A percentile compares a stretch with the other conserved stretches of the same genome.
Conservation (phyloP, 35 echinoderm and acorn worm genomes). For the Nesometra sesokonis region DNA sequence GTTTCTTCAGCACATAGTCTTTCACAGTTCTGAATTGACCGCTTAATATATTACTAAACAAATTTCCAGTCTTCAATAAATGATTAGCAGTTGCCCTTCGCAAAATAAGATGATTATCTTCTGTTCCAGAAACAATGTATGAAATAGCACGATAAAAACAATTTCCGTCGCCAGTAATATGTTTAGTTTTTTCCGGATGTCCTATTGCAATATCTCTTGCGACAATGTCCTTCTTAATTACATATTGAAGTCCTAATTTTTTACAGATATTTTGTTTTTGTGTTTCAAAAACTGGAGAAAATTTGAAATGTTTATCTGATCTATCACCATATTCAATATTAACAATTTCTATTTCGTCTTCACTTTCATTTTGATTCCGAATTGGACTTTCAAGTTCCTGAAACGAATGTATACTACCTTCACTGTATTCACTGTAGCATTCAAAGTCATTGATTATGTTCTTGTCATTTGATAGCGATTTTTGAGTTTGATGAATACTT, state of each 20-base stretch:
- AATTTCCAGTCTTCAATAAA: background rate
- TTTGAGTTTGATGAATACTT: too few species aligned
- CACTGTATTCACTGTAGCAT: too few species aligned
- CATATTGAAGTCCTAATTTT: background rate
- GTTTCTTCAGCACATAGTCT: conserved; percentile 5
- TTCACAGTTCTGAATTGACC: background rate
- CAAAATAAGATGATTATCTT: conserved; percentile 12
- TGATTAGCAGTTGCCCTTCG: conserved; percentile 16
- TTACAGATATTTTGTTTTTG: background rate
- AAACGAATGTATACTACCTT: too few species aligned
- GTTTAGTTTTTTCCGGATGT: background rate
- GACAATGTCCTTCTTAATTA: background rate
- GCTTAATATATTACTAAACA: background rate
- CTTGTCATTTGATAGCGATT: too few species aligned
- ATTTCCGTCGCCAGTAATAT: conserved; percentile 24
- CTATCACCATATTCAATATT: conserved; percentile 14
- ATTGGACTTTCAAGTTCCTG: too few species aligned
- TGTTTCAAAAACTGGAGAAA: background rate
- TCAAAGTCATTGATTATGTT: too few species aligned
- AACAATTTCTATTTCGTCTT: background rate
- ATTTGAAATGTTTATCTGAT: conserved; percentile 29
- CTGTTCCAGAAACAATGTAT: conserved; percentile 25
- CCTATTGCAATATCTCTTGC: background rate
- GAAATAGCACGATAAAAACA: conserved; percentile 36
- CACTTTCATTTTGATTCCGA: background rate